Percentiles rank a stretch among this genome's conserved stretches.
Evolutionary conservation across 2,113 vertebrate genomes (phyloP).

Genomic region (Brachirus orientalis): DNA sequence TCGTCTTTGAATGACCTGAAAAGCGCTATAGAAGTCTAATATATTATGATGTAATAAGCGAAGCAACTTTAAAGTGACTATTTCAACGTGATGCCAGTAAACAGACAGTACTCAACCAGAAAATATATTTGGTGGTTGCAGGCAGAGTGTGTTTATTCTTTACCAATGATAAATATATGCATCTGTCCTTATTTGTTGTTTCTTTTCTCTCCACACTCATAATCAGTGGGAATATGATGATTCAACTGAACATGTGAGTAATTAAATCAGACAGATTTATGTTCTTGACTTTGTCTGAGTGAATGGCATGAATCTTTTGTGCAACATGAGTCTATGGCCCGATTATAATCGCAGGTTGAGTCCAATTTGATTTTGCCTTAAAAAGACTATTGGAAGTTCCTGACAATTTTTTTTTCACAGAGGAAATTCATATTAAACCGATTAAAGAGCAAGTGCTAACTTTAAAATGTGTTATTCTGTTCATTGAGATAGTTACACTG

Average conservation of each 20-base stretch:
- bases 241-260: conserved; percentile 99
- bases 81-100: not conserved
- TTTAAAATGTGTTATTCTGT: too few species aligned
- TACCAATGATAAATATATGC: conserved; percentile 34
- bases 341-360: not conserved
- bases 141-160: conserved; percentile 21
- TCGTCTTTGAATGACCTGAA: too few species aligned
- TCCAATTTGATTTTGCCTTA: not conserved
- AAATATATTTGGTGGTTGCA: conserved; percentile 11
- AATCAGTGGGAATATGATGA: conserved; percentile 99
- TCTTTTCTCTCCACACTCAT: conserved; percentile 80
- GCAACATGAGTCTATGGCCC: not conserved
- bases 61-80: too few species aligned
- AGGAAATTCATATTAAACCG: not conserved
- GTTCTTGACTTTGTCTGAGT: too few species aligned
- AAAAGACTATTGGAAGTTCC: too few species aligned
- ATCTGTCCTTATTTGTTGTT: conserved; percentile 65
- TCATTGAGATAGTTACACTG: not conserved
- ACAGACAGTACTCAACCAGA: not conserved
- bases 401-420: too few species aligned
- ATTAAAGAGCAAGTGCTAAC: not conserved
- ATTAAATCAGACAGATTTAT: conserved; percentile 2
- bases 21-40: too few species aligned
- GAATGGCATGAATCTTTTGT: conserved; percentile 39
- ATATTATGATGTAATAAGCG: too few species aligned